A percentile compares a stretch with the other conserved stretches of the same genome.
Conservation (phyloP, 2,888 invertebrate species). For the Portevinia maculata region DNA sequence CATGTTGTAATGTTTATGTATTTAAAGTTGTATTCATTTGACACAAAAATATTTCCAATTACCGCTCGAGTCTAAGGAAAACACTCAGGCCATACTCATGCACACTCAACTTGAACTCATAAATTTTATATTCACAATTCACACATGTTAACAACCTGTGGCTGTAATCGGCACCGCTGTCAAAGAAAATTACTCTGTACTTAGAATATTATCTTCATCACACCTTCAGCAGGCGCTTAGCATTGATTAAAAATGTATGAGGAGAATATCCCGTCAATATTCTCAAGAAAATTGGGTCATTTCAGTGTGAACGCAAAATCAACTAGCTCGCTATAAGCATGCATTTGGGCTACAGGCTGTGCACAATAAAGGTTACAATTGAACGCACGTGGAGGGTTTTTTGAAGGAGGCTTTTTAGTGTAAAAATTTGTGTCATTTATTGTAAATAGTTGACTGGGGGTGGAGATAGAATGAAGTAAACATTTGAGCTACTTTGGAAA, state of each 20-base stretch:
- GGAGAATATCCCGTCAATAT: conserved; percentile 30
- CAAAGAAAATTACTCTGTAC: conserved; percentile 59
- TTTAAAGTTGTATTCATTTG: background rate
- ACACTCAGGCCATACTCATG: background rate
- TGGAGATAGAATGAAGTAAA: no score
- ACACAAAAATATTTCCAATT: no score
- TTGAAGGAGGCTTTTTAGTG: no score
- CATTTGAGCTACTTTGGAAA: no score
- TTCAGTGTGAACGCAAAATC: conserved; percentile 28
- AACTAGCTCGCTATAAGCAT: background rate
- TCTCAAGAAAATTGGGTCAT: conserved; percentile 39
- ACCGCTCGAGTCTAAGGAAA: no score
- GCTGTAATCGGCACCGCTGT: conserved; percentile 59
- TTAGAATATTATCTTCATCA: conserved; percentile 23
- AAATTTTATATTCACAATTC: conserved; percentile 40
- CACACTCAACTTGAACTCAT: conserved; percentile 9
- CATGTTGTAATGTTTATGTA: background rate
- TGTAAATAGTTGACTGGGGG: no score
- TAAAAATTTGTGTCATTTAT: no score
- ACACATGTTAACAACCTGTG: conserved; percentile 58
- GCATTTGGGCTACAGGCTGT: background rate
- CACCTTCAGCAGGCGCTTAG: conserved; percentile 41
- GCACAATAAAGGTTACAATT: conserved; percentile 11
- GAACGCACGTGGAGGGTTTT: conserved; percentile 35
- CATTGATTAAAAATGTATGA: conserved; percentile 59